A percentile compares a stretch with the other conserved stretches of the same genome.
Evolutionary conservation across 2,797 vertebrate species (phyloP).

Genomic region (Amblyopsis hoosieri): DNA sequence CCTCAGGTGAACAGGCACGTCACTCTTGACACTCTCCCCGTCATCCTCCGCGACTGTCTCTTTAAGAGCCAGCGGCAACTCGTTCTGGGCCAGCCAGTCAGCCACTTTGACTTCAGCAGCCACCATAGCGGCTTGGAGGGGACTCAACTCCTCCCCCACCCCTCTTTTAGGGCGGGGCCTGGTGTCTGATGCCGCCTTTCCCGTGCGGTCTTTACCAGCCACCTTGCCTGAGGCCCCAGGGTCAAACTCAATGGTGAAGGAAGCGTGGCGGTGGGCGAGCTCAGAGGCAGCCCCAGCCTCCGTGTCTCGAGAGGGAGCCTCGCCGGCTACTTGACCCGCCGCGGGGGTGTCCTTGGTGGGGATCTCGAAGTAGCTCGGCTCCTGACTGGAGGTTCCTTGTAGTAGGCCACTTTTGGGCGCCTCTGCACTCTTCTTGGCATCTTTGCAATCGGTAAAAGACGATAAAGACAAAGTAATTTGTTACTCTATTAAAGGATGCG

Average conservation of each 20-base stretch:
- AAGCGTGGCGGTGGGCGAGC: slow-evolving; percentile 83
- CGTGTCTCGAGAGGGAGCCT: slow-evolving; percentile 83
- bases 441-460: slow-evolving; percentile 40
- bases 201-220: slow-evolving; percentile 88
- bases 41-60: slow-evolving; percentile 88
- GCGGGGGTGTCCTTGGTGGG: slow-evolving; percentile 86
- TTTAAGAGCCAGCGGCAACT: slow-evolving; percentile 89
- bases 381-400: slow-evolving; percentile 81
- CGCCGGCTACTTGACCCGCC: slow-evolving; percentile 74
- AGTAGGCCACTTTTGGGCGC: slow-evolving; percentile 70
- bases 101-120: slow-evolving; percentile 96
- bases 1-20: slow-evolving; percentile 91
- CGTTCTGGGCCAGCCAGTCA: slow-evolving; percentile 97
- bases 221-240: slow-evolving; percentile 85
- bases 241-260: slow-evolving; percentile 97
- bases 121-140: slow-evolving; percentile 93
- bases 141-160: slow-evolving; percentile 86
- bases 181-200: slow-evolving; percentile 86
- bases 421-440: slow-evolving; percentile 70
- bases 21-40: slow-evolving; percentile 95
- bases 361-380: slow-evolving; percentile 96
- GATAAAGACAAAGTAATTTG: too few species aligned
- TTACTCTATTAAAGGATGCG: too few species aligned
- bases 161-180: slow-evolving; percentile 86
- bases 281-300: slow-evolving; percentile 71